phyloP scores from a whole-genome alignment of 1,140 invertebrate species.

The Maniola jurtina region DNA sequence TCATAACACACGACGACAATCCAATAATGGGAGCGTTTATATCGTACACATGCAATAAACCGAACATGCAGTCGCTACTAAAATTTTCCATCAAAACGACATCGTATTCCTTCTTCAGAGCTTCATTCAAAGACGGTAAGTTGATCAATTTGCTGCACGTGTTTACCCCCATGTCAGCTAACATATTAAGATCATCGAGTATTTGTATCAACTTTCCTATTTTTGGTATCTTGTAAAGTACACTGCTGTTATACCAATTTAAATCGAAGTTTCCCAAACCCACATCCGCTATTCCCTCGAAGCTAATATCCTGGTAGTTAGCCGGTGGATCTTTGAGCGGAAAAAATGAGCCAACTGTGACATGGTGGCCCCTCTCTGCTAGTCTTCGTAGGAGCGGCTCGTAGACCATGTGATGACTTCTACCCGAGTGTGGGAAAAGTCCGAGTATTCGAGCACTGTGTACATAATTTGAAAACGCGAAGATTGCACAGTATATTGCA shows the following conservation, averaged over 20 bases:
- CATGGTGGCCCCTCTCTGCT: conserved; percentile 80
- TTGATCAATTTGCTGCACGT: conserved; percentile 67
- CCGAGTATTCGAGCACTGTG: conserved; percentile 78
- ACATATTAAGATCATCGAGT: conserved; percentile 40
- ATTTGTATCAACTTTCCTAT: conserved; percentile 40
- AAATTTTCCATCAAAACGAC: conserved; percentile 83
- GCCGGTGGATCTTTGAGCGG: conserved; percentile 50
- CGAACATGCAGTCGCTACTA: conserved; percentile 83
- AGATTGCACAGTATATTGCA: conserved; percentile 22
- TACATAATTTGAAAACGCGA: conserved; percentile 29
- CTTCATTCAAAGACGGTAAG: conserved; percentile 57
- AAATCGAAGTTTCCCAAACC: conserved; percentile 56
- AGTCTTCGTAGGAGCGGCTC: conserved; percentile 82
- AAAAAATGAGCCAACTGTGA: conserved; percentile 83
- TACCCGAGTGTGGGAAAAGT: conserved; percentile 82
- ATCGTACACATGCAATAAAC: conserved; percentile 78
- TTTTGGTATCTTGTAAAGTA: conserved; percentile 38
- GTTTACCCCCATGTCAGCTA: conserved; percentile 47
- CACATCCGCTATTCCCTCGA: conserved; percentile 51
- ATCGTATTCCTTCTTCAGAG: conserved; percentile 79
- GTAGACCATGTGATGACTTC: conserved; percentile 85
- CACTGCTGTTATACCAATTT: conserved; percentile 37
- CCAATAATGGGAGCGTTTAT: conserved; percentile 78
- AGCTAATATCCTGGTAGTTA: conserved; percentile 60
- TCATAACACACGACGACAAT: conserved; percentile 80